These are phyloP conservation scores for Saturnia japonica DNA, from an alignment of 2,888 invertebrate genomes.

Conservation along the genomic window DNA sequence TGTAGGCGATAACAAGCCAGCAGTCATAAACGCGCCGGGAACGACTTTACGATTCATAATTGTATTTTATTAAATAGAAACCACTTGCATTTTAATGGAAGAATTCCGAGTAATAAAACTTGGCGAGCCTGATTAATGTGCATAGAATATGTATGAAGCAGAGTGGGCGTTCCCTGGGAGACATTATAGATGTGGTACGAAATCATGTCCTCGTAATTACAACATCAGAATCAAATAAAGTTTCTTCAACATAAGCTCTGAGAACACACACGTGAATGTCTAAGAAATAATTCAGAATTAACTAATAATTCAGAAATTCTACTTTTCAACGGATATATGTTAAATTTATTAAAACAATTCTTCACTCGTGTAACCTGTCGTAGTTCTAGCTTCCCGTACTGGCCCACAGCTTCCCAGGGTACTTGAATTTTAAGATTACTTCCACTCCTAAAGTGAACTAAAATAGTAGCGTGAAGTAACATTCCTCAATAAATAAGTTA, in stretches of 20 bases:
- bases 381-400: no score
- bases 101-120: slow-evolving; percentile 45
- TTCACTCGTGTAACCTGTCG: no score
- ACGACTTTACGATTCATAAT: slow-evolving; percentile 81
- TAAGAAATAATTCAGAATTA: neutral
- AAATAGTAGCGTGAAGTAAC: no score
- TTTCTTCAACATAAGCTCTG: neutral
- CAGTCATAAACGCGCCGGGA: slow-evolving; percentile 75
- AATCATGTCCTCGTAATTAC: neutral
- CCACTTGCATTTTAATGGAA: slow-evolving; percentile 71
- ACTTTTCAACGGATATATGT: neutral
- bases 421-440: no score
- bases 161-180: slow-evolving; percentile 6
- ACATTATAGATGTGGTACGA: slow-evolving; percentile 2
- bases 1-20: slow-evolving; percentile 74
- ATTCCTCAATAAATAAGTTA: no score
- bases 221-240: neutral
- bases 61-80: slow-evolving; percentile 77
- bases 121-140: slow-evolving; percentile 21
- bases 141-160: slow-evolving; percentile 12
- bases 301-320: neutral
- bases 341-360: neutral
- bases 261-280: neutral
- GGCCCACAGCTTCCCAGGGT: no score
- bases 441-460: no score